Conservation (phyloP, 2,113 vertebrate genomes). For the Chlorodrepanis virens region DNA sequence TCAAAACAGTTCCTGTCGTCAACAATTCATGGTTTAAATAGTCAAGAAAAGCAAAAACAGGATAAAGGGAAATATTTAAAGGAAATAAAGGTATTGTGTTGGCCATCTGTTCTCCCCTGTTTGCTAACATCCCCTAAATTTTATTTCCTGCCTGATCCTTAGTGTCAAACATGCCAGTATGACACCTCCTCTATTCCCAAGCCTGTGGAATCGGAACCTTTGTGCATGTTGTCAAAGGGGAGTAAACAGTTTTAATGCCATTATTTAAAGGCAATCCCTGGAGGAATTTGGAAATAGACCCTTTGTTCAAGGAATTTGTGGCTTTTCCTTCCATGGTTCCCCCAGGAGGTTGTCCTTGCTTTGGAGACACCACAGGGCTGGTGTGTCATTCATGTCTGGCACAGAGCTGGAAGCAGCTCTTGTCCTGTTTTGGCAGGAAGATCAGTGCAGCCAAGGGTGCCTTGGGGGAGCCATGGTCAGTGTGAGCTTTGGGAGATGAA, state of each 20-base stretch:
- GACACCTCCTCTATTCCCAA: neutral
- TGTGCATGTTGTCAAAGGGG: neutral
- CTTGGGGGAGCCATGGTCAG: neutral
- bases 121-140: neutral
- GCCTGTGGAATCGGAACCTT: neutral
- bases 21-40: neutral
- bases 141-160: neutral
- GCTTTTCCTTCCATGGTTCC: neutral
- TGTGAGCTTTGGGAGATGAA: neutral
- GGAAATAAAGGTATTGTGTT: neutral
- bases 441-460: neutral
- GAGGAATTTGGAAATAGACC: neutral
- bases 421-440: neutral
- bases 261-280: neutral
- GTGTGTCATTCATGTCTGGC: neutral
- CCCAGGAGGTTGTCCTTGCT: fast-evolving
- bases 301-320: neutral
- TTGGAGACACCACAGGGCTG: neutral
- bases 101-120: neutral
- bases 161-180: neutral
- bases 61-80: neutral
- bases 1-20: neutral
- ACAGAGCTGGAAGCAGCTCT: neutral
- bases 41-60: neutral
- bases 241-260: neutral